A percentile compares a stretch with the other conserved stretches of the same genome.
phyloP scores from a whole-genome alignment of 2,888 invertebrate species.

The Lobophora halterata region DNA sequence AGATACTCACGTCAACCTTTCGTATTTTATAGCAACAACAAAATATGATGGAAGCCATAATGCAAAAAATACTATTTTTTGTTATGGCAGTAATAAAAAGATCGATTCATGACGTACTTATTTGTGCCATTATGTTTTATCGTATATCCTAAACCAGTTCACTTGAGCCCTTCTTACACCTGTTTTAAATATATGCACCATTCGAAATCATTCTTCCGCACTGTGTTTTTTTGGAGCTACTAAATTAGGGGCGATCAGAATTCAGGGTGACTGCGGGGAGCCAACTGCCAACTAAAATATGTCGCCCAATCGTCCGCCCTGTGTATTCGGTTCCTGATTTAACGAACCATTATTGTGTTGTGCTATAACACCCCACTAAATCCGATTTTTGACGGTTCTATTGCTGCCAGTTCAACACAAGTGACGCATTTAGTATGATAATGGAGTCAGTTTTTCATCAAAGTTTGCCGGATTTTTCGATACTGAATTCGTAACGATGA shows the following conservation, averaged over 20 bases:
- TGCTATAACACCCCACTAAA: conserved; percentile 61
- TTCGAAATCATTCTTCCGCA: conserved; percentile 69
- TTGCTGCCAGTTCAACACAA: conserved; percentile 56
- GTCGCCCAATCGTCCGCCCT: conserved; percentile 44
- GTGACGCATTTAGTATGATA: conserved; percentile 35
- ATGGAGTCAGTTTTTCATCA: conserved; percentile 19
- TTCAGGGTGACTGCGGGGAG: conserved; percentile 48
- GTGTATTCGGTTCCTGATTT: conserved; percentile 57
- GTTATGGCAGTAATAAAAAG: conserved; percentile 33
- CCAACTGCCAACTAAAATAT: conserved; percentile 52
- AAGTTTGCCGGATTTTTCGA: conserved; percentile 4
- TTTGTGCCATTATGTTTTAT: conserved; percentile 31
- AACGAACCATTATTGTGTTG: conserved; percentile 74
- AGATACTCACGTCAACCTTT: conserved; percentile 16
- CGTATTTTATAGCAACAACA: conserved; percentile 30
- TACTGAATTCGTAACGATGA: conserved; percentile 5
- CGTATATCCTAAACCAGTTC: conserved; percentile 46
- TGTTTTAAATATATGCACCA: conserved; percentile 63
- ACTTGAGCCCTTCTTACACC: conserved; percentile 57
- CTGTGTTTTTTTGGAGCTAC: conserved; percentile 52
- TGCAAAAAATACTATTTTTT: conserved; percentile 31
- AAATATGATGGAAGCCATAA: conserved; percentile 30
- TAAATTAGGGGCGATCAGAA: conserved; percentile 43
- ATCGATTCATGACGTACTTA: conserved; percentile 36
- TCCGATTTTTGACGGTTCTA: conserved; percentile 58